Conservation (phyloP, 2,113 vertebrate genomes). For the Daboia siamensis region DNA sequence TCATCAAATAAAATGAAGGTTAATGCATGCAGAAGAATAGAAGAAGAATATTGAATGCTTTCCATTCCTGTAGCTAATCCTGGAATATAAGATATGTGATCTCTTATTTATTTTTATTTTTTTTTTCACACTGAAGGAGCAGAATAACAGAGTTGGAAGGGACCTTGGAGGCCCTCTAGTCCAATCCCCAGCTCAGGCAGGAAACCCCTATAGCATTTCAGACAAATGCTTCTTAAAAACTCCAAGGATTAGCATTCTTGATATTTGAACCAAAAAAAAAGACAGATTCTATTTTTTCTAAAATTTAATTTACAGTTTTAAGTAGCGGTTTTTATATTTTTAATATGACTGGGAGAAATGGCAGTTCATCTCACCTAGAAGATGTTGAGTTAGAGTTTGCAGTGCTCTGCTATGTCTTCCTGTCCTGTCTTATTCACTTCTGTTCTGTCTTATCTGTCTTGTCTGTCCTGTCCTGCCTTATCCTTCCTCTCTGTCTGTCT, state of each 20-base stretch:
- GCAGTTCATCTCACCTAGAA: not conserved
- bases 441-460: too few relatives aligned
- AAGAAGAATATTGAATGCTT: conserved; percentile 52
- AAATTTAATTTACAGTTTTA: not conserved
- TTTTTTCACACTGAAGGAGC: not conserved
- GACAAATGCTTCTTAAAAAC: not conserved
- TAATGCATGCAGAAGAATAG: conserved; percentile 74
- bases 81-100: conserved; percentile 62
- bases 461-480: too few relatives aligned
- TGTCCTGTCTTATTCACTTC: not conserved
- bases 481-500: too few relatives aligned
- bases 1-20: conserved; percentile 79
- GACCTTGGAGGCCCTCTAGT: not conserved
- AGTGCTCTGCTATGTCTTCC: not conserved
- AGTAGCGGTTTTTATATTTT: not conserved
- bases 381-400: not conserved
- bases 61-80: conserved; percentile 62
- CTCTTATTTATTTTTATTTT: conserved; percentile 18
- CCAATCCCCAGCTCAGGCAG: not conserved
- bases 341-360: not conserved
- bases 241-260: not conserved
- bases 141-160: not conserved
- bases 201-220: not conserved
- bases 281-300: not conserved
- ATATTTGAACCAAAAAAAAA: not conserved